Percentiles rank a stretch among this genome's conserved stretches.
These are phyloP conservation scores for Melinaea marsaeus DNA, from an alignment of 2,888 invertebrate genomes.

Conservation along the genomic window DNA sequence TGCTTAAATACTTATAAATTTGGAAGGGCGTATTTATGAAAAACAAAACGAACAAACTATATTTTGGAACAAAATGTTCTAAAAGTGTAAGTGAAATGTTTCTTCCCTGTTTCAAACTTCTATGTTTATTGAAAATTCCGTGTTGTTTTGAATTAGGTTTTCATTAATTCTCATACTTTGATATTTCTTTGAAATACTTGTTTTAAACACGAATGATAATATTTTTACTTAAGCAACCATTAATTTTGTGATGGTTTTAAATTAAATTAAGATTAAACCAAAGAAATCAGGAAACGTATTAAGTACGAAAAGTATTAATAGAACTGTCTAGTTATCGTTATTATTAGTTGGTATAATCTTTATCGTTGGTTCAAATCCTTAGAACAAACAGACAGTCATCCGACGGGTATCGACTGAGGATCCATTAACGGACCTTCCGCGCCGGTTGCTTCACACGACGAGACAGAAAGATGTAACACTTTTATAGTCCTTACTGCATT, in stretches of 20 bases:
- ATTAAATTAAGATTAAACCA: not conserved
- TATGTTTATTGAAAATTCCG: conserved; percentile 30
- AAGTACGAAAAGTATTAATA: not conserved
- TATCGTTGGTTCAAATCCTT: conserved; percentile 42
- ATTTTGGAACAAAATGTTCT: conserved; percentile 13
- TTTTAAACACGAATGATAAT: not conserved
- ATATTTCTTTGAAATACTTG: conserved; percentile 14
- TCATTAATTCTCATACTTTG: conserved; percentile 15
- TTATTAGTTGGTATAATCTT: conserved; percentile 32
- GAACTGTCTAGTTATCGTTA: not conserved
- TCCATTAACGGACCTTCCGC: conserved; percentile 61
- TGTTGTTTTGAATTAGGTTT: conserved; percentile 26
- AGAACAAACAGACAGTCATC: conserved; percentile 58
- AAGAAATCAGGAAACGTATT: not conserved
- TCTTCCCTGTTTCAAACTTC: conserved; percentile 24
- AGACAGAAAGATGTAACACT: conserved; percentile 35
- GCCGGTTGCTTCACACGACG: conserved; percentile 40
- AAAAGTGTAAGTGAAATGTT: conserved; percentile 26
- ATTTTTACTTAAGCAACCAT: not conserved
- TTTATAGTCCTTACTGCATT: conserved; percentile 11
- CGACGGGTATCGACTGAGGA: conserved; percentile 56
- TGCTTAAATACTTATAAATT: conserved; percentile 30
- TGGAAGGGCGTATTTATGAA: conserved; percentile 25
- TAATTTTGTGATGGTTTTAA: not conserved
- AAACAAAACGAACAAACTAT: conserved; percentile 16